phyloP scores from a whole-genome alignment of 2,797 vertebrate genomes.

The Helicolenus hilgendorfi region DNA sequence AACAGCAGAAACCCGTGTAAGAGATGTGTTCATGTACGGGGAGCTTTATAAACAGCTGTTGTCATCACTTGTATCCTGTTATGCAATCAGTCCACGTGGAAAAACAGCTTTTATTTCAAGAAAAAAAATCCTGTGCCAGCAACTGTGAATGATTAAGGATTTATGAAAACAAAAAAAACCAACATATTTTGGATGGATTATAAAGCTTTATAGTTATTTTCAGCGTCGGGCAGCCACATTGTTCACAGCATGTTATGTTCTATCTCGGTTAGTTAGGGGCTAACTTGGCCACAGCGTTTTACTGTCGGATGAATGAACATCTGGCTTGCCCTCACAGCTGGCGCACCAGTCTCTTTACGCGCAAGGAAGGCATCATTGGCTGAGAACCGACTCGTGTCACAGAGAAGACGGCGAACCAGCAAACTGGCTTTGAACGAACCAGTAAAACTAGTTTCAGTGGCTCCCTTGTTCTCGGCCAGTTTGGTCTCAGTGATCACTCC shows the following conservation, averaged over 20 bases:
- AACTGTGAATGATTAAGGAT: not conserved
- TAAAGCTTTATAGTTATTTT: not conserved
- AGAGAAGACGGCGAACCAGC: slow-evolving; percentile 24
- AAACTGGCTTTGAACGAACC: slow-evolving; percentile 14
- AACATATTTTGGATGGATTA: not conserved
- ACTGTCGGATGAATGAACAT: slow-evolving; percentile 18
- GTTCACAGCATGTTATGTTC: not conserved
- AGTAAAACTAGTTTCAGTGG: not conserved
- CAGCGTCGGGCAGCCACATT: not conserved
- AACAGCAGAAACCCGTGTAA: not conserved
- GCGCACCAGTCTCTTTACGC: slow-evolving; percentile 63
- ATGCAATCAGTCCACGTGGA: slow-evolving; percentile 9
- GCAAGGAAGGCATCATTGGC: slow-evolving; percentile 57
- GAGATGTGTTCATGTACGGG: not conserved
- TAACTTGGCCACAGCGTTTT: slow-evolving; percentile 6
- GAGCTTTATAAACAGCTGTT: not conserved
- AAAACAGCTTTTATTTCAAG: not conserved
- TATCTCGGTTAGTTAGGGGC: not conserved
- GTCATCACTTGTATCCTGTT: slow-evolving; percentile 9
- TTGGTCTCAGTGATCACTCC: not conserved
- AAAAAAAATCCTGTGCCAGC: not conserved
- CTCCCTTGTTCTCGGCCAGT: not conserved
- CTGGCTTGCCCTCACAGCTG: slow-evolving; percentile 46
- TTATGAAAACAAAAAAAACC: not conserved
- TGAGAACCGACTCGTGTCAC: slow-evolving; percentile 58